Evolutionary conservation across 2,113 vertebrate genomes (phyloP).

Genomic region (Cichladusa arquata): DNA sequence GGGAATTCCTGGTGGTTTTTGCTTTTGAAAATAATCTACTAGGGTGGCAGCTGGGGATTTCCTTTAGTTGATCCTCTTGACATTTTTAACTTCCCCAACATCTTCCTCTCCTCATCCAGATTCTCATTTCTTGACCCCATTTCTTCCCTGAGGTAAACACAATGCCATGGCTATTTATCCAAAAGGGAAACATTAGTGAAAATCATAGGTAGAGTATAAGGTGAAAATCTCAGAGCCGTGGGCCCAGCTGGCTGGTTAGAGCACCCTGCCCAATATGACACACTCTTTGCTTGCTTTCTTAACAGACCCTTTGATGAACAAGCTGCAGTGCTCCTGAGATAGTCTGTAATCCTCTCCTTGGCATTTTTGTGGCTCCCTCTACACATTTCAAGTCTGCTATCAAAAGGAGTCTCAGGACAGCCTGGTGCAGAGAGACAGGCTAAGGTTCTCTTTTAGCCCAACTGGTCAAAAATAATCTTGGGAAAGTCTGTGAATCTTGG

Average conservation of each 20-base stretch:
- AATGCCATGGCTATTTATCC: background rate
- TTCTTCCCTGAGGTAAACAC: background rate
- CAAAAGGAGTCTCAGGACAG: background rate
- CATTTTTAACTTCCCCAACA: background rate
- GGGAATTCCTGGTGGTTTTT: background rate
- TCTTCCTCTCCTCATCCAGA: background rate
- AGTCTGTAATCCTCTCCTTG: background rate
- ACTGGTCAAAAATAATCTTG: background rate
- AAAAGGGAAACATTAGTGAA: background rate
- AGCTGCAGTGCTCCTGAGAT: background rate
- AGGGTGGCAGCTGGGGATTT: background rate
- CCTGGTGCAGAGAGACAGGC: background rate
- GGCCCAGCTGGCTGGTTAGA: background rate
- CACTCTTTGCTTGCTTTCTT: background rate
- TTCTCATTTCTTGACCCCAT: background rate
- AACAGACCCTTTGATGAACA: background rate
- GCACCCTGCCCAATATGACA: background rate
- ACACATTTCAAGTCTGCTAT: background rate
- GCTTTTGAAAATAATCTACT: background rate
- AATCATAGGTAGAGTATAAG: background rate
- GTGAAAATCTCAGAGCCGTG: background rate
- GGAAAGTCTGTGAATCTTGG: background rate
- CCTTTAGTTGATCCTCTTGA: background rate
- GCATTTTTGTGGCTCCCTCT: background rate
- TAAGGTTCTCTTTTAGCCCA: background rate